Evolutionary conservation across 2,888 invertebrate species (phyloP).

Genomic region (Trissolcus brochymenae): DNA sequence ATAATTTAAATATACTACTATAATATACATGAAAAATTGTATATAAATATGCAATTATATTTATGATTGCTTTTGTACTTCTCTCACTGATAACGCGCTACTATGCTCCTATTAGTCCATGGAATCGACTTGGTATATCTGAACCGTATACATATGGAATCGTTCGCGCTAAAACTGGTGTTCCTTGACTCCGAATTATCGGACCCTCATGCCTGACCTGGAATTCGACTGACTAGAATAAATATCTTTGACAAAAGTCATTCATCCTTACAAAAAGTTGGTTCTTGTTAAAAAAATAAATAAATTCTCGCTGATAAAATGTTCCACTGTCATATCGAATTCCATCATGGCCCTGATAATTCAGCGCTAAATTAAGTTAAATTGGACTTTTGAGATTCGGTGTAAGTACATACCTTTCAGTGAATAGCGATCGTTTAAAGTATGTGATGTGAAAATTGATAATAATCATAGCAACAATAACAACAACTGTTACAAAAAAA

Average conservation of each 20-base stretch:
- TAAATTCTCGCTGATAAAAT: conserved; percentile 18
- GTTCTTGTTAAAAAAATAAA: conserved; percentile 29
- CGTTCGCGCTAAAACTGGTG: too few species aligned
- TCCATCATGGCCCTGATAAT: conserved; percentile 4
- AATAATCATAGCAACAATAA: conserved; percentile 27
- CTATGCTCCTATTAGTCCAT: conserved; percentile 31
- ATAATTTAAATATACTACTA: conserved; percentile 64
- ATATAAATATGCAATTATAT: conserved; percentile 73
- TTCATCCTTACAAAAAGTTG: conserved; percentile 1
- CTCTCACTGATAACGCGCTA: conserved; percentile 72
- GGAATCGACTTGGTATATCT: conserved; percentile 32
- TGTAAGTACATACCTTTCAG: conserved; percentile 43
- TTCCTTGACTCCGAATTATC: conserved; percentile 8
- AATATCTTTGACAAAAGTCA: conserved; percentile 6
- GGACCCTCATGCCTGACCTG: not conserved
- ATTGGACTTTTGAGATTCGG: conserved; percentile 30
- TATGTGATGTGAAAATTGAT: conserved; percentile 8
- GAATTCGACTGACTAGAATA: not conserved
- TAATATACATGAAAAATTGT: conserved; percentile 50
- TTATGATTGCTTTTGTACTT: conserved; percentile 73
- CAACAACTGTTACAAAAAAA: conserved; percentile 19
- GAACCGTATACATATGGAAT: not conserved
- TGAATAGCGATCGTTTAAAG: not conserved
- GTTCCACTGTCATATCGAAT: conserved; percentile 4
- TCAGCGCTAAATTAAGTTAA: conserved; percentile 11